These are phyloP conservation scores for Sebastes baramenuke DNA, from an alignment of 2,797 vertebrate species.

Conservation along the genomic window DNA sequence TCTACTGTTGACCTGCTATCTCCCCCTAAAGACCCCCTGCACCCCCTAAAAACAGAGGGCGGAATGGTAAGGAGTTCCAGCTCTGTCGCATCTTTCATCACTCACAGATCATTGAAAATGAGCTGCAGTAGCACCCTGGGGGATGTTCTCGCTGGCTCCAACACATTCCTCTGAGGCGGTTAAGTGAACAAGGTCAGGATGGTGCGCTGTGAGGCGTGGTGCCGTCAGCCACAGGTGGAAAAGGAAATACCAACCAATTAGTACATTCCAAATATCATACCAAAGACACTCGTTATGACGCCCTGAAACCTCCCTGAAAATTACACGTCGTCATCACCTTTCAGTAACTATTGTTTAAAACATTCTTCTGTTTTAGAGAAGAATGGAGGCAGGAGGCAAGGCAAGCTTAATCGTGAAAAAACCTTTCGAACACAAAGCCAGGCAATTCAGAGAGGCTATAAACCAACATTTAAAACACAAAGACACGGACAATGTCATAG, in stretches of 20 bases:
- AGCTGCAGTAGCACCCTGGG: too few relatives aligned
- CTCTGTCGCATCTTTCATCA: too few relatives aligned
- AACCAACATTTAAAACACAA: too few relatives aligned
- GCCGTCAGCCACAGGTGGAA: fast-evolving
- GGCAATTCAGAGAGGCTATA: too few relatives aligned
- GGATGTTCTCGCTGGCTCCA: background rate
- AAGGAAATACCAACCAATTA: too few relatives aligned
- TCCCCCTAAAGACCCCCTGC: too few relatives aligned
- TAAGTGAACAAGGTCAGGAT: background rate
- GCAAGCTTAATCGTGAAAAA: background rate
- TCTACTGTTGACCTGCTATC: too few relatives aligned
- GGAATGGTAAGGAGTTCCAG: too few relatives aligned
- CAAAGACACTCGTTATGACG: background rate
- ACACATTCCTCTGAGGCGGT: background rate
- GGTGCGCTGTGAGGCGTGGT: background rate
- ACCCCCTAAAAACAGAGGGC: too few relatives aligned
- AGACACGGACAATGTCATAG: too few relatives aligned
- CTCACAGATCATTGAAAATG: fast-evolving
- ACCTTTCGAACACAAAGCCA: background rate
- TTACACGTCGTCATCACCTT: too few relatives aligned
- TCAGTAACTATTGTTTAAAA: background rate
- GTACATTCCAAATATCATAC: background rate
- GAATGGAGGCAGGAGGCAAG: background rate
- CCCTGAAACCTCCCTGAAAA: background rate
- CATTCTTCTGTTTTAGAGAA: background rate